A percentile compares a stretch with the other conserved stretches of the same genome.
These are phyloP conservation scores for rat (Rattus norvegicus) DNA, from an alignment of 2,113 vertebrate genomes.

Conservation along the genomic window GRCr8 NC_086023.1:89347001-89347500, in stretches of 20 bases:
- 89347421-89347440: slow-evolving; percentile 60
- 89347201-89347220: slow-evolving; percentile 23
- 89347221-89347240: slow-evolving; percentile 47
- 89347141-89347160: background rate
- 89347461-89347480: slow-evolving; percentile 61
- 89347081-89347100: background rate
- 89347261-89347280: slow-evolving; percentile 72
- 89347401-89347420: slow-evolving; percentile 72
- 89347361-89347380: slow-evolving; percentile 67
- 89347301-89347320: slow-evolving; percentile 72
- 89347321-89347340: slow-evolving; percentile 69
- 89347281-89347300: slow-evolving; percentile 56
- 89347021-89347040: background rate
- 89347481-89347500: slow-evolving; percentile 58
- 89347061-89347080: slow-evolving; percentile 23
- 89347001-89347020: background rate
- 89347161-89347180: background rate
- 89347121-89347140: slow-evolving; percentile 37
- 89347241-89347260: slow-evolving; percentile 31
- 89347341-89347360: slow-evolving; percentile 67
- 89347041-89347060: background rate
- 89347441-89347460: slow-evolving; percentile 61
- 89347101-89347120: slow-evolving; percentile 3
- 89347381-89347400: slow-evolving; percentile 75
- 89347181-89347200: slow-evolving; percentile 21